phyloP scores from a whole-genome alignment of 1,140 invertebrate genomes.

The Adelges cooleyi region DNA sequence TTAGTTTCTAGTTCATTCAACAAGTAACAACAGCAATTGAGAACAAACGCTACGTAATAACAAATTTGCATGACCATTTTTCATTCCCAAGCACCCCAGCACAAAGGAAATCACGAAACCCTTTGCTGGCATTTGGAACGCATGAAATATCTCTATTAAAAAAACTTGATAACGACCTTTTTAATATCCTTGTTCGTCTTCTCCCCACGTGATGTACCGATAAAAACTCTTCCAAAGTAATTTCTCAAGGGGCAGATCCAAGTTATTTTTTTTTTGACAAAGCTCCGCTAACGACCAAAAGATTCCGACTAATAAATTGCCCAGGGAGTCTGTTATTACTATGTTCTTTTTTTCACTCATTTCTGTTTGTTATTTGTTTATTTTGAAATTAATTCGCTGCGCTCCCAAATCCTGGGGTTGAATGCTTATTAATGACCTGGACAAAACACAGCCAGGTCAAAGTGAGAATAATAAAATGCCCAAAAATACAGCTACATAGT shows the following conservation, averaged over 20 bases:
- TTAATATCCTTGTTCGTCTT: constrained; percentile 2
- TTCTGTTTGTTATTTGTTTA: not conserved
- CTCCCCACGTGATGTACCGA: not conserved
- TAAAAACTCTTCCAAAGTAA: not conserved
- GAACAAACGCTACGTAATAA: too few species aligned
- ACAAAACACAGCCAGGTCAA: constrained; percentile 9
- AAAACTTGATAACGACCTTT: constrained; percentile 22
- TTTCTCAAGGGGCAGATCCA: constrained; percentile 15
- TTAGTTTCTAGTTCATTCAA: too few species aligned
- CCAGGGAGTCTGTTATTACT: constrained; percentile 16
- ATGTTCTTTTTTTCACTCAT: not conserved
- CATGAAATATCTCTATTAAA: constrained; percentile 21
- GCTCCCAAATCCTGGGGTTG: constrained; percentile 3
- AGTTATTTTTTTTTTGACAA: constrained; percentile 22
- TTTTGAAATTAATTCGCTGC: constrained; percentile 13
- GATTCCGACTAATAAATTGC: constrained; percentile 23
- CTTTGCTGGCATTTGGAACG: not conserved
- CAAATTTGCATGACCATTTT: not conserved
- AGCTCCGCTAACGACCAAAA: constrained; percentile 20
- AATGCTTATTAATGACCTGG: constrained; percentile 22
- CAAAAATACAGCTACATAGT: not conserved
- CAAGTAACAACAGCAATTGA: not conserved
- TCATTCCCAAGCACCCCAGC: not conserved
- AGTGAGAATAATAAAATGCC: not conserved
- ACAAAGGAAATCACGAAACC: not conserved